Evolutionary conservation across 2,888 invertebrate genomes (phyloP), one percentile per base, ranked within the genome.

Genomic region (Clepsis dumicolana): DNA sequence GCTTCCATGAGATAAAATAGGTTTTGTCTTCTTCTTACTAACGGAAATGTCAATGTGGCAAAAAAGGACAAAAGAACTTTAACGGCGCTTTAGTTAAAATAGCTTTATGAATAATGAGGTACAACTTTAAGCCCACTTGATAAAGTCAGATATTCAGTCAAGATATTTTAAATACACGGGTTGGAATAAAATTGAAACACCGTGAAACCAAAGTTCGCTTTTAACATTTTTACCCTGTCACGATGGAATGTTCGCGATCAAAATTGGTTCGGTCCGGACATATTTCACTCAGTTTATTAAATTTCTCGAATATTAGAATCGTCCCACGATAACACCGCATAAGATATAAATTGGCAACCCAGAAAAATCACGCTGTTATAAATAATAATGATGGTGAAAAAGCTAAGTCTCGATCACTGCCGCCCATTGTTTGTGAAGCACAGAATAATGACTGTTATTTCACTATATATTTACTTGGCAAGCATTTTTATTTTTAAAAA

Each of bases 241-340:
- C 16, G 18, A 38, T 25, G 27, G 27, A 35, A 24, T n/a, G 2
- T 32, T 50, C 7, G 16, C 5, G 24, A 38, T 38, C 35, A 38
- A 52, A 52, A 16, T 62, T 50, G n/a, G 24, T 16, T 18, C 35
- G 4, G 1, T 12, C 16, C n/a, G 52, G 24, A 50, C 29, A 50
- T 16, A 25, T 24, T 61, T 35, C 10, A 50, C 25, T 38, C 38
- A 50, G 7, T 50, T 24, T 35, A 59, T 61, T 50, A 61, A 50
- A 50, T 50, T 50, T 61, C 24, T 5, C 7, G 32, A 24, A 60
- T 29, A 29, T 60, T 41, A 2, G 4, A 18, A n/a, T n/a, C n/a
- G n/a, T n/a, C n/a, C n/a, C n/a, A n/a, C n/a, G n/a, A n/a, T n/a
- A n/a, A n/a, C n/a, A n/a, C n/a, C n/a, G n/a, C n/a, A n/a, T n/a